These are phyloP conservation scores for Limenitis arthemis DNA, from an alignment of 2,888 invertebrate species.

Conservation along the genomic window DNA sequence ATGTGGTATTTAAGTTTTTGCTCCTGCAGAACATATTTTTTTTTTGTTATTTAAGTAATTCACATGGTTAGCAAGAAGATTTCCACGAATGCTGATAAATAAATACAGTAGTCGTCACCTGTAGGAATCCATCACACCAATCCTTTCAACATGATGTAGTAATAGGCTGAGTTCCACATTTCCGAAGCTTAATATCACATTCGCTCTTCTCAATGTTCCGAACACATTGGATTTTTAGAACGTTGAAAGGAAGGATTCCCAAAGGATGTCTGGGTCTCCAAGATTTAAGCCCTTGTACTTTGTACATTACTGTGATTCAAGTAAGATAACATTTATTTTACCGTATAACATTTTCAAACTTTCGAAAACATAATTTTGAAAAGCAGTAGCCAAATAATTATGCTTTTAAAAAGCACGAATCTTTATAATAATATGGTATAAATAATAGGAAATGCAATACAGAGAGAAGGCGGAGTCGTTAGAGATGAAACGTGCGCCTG, in stretches of 20 bases:
- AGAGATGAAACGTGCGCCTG: constrained; percentile 32
- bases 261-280: constrained; percentile 44
- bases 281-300: constrained; percentile 48
- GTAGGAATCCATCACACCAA: constrained; percentile 24
- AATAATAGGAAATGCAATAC: not conserved
- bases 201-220: constrained; percentile 30
- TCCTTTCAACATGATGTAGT: constrained; percentile 22
- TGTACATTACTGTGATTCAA: constrained; percentile 32
- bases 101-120: constrained; percentile 2
- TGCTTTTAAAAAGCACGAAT: not conserved
- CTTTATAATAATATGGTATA: not conserved
- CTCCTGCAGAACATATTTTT: too few species aligned
- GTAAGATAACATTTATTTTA: not conserved
- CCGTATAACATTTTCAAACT: too few species aligned
- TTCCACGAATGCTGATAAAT: not conserved
- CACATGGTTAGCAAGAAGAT: not conserved
- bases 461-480: constrained; percentile 19
- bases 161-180: constrained; percentile 28
- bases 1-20: too few species aligned
- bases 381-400: too few species aligned
- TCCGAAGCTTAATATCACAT: constrained; percentile 29
- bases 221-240: constrained; percentile 57
- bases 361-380: too few species aligned
- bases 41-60: not conserved
- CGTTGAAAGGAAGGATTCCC: constrained; percentile 43